These are phyloP conservation scores for Macquaria australasica DNA, from an alignment of 2,113 vertebrate species.

Conservation along the genomic window DNA sequence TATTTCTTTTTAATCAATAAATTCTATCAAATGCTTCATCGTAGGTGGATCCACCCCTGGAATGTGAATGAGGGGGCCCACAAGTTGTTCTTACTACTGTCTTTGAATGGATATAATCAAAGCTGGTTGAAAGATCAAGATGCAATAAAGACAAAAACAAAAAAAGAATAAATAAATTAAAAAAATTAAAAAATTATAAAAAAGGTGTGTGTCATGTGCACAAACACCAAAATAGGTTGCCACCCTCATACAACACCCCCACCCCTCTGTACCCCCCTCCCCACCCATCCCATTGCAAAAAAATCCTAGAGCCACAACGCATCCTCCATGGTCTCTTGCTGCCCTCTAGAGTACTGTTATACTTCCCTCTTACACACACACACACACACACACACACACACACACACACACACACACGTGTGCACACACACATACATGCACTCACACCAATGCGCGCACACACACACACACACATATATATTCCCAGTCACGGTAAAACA, in stretches of 20 bases:
- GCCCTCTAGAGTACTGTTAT: slow-evolving; percentile 89
- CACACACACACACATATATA: not conserved
- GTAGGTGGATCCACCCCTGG: no score
- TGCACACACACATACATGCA: not conserved
- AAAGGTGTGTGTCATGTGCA: not conserved
- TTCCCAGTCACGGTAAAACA: slow-evolving; percentile 24
- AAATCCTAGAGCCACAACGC: slow-evolving; percentile 14
- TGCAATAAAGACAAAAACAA: slow-evolving; percentile 16
- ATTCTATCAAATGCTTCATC: not conserved
- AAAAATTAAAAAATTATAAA: no score
- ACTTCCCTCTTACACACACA: not conserved
- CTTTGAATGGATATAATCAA: not conserved
- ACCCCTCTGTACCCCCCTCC: not conserved
- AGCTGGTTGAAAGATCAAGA: not conserved
- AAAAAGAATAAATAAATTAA: no score
- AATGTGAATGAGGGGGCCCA: no score
- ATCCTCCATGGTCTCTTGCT: slow-evolving; percentile 86
- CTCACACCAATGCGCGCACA: no score
- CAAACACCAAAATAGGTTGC: slow-evolving; percentile 12
- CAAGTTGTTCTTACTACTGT: not conserved
- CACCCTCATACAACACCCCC: not conserved
- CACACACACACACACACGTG: not conserved
- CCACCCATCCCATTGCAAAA: not conserved
- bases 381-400: slow-evolving; percentile 1
- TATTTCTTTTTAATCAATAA: not conserved